Percentiles rank a stretch among this genome's conserved stretches.
Evolutionary conservation across 1,140 invertebrate species (phyloP).

Genomic region (Orius insidiosus): DNA sequence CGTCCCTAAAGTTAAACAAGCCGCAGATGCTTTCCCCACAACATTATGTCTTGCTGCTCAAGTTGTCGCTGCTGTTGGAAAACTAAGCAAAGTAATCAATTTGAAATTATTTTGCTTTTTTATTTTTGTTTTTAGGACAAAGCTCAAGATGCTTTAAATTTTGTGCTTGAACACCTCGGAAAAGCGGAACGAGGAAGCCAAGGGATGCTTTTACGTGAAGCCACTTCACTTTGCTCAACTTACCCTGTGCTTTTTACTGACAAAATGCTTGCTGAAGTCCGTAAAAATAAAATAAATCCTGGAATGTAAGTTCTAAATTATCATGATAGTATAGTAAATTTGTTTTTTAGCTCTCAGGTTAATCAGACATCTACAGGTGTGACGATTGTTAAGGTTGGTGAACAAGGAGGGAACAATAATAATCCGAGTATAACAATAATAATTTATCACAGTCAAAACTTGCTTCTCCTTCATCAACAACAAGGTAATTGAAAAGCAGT

Average conservation of each 20-base stretch:
- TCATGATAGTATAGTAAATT: neutral
- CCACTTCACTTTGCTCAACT: slow-evolving; percentile 53
- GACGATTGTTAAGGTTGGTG: slow-evolving; percentile 56
- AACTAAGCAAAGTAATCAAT: slow-evolving; percentile 37
- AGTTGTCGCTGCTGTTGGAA: slow-evolving; percentile 42
- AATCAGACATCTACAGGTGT: slow-evolving; percentile 51
- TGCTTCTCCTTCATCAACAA: slow-evolving; percentile 4
- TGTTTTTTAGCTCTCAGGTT: slow-evolving; percentile 28
- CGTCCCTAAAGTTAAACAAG: slow-evolving; percentile 42
- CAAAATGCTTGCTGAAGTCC: slow-evolving; percentile 51
- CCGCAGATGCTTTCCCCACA: slow-evolving; percentile 45
- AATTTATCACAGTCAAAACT: slow-evolving; percentile 3
- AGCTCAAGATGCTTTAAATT: slow-evolving; percentile 60
- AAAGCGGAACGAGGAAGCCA: slow-evolving; percentile 49
- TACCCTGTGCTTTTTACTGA: slow-evolving; percentile 60
- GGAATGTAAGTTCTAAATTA: slow-evolving; percentile 31
- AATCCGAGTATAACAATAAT: slow-evolving; percentile 13
- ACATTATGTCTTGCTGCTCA: slow-evolving; percentile 44
- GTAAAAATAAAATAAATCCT: slow-evolving; percentile 22
- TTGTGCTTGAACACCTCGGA: slow-evolving; percentile 53
- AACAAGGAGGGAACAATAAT: slow-evolving; percentile 21
- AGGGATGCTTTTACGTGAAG: slow-evolving; percentile 51
- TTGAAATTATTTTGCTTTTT: neutral
- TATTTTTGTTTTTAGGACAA: slow-evolving; percentile 34
- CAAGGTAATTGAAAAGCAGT: neutral